Conservation (phyloP, 2,888 invertebrate species). For the Cheilosia scutellata region DNA sequence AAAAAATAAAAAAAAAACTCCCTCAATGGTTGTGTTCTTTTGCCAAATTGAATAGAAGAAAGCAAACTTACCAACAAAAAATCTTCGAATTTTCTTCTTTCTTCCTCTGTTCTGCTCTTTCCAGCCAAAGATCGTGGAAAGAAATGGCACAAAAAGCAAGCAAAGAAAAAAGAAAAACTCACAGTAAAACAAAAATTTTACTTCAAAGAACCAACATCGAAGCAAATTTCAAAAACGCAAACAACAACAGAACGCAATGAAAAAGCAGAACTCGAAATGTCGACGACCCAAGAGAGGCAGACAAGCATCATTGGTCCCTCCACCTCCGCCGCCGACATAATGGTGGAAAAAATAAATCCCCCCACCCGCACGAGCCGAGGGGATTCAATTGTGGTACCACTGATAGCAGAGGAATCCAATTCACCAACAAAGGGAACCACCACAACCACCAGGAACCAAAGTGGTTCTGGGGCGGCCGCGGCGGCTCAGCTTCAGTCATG, state of each 20-base stretch:
- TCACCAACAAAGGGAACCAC: constrained; percentile 44
- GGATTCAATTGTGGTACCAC: constrained; percentile 40
- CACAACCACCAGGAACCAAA: constrained; percentile 1
- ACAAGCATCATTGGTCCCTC: constrained; percentile 31
- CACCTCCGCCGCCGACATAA: neutral
- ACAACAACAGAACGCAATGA: constrained; percentile 43
- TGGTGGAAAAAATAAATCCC: constrained; percentile 23
- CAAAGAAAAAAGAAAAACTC: constrained; percentile 67
- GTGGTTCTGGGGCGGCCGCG: constrained; percentile 5
- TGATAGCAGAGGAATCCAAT: constrained; percentile 40
- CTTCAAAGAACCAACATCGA: constrained; percentile 42
- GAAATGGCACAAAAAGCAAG: constrained; percentile 62
- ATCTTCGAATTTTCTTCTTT: constrained; percentile 44
- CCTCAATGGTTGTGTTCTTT: constrained; percentile 51
- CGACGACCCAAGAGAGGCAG: constrained; percentile 63
- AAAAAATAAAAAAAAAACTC: constrained; percentile 12
- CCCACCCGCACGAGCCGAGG: neutral
- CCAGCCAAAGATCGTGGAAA: constrained; percentile 69
- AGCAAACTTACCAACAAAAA: constrained; percentile 12
- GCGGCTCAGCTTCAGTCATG: constrained; percentile 60
- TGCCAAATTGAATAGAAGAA: constrained; percentile 17
- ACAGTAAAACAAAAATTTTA: constrained; percentile 50
- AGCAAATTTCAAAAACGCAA: constrained; percentile 20
- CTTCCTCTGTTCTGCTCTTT: constrained; percentile 30
- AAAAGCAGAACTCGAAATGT: constrained; percentile 64